Evolutionary conservation across 1,140 invertebrate genomes (phyloP).

Genomic region (Ladona fulva): DNA sequence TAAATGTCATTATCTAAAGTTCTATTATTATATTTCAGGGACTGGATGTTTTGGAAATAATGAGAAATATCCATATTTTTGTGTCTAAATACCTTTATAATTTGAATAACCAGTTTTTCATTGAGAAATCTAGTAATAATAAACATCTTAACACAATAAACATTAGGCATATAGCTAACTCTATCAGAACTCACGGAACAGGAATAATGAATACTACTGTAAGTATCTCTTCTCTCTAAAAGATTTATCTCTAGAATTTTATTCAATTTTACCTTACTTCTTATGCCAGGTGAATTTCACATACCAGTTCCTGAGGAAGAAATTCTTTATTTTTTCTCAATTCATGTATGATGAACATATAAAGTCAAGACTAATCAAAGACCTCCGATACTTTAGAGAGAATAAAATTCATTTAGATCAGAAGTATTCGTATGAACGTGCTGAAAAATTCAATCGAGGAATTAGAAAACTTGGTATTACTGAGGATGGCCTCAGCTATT

Average conservation of each 20-base stretch:
- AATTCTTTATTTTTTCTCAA: constrained; percentile 92
- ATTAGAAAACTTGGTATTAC: constrained; percentile 83
- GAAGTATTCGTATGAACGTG: constrained; percentile 76
- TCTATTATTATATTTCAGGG: constrained; percentile 47
- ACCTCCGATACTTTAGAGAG: constrained; percentile 66
- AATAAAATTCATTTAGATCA: constrained; percentile 44
- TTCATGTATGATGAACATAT: constrained; percentile 98
- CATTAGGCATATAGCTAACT: constrained; percentile 93
- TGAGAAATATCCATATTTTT: constrained; percentile 94
- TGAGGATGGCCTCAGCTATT: constrained; percentile 72
- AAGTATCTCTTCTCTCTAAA: constrained; percentile 25
- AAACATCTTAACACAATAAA: constrained; percentile 95
- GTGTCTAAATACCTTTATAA: constrained; percentile 92
- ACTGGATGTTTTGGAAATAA: constrained; percentile 95
- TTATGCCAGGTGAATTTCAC: constrained; percentile 75
- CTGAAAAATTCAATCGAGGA: constrained; percentile 89
- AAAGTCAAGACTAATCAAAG: constrained; percentile 87
- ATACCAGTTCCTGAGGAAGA: constrained; percentile 91
- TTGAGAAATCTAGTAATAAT: constrained; percentile 83
- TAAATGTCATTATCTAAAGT: background rate
- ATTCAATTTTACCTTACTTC: constrained; percentile 5
- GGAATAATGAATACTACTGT: constrained; percentile 96
- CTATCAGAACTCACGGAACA: constrained; percentile 92
- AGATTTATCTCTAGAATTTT: background rate
- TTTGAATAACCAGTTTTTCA: constrained; percentile 94